phyloP scores from a whole-genome alignment of 2,797 vertebrate genomes.

The Phyllotis vaccarum region DNA sequence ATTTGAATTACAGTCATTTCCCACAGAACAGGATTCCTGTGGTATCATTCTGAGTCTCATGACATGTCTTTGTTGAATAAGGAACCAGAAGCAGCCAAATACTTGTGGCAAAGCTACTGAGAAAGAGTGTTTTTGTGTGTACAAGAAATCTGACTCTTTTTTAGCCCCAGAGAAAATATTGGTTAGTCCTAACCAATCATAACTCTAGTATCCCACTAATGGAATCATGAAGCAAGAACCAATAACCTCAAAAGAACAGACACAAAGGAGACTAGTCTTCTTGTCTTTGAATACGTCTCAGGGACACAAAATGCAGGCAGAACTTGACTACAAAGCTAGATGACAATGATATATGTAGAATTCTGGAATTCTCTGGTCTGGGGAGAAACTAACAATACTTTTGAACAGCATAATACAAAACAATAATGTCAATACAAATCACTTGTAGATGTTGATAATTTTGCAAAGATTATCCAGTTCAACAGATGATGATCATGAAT shows the following conservation, averaged over 20 bases:
- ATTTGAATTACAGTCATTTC: conserved; percentile 41
- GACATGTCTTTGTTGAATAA: conserved; percentile 40
- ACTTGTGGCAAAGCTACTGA: background rate
- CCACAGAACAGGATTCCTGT: conserved; percentile 13
- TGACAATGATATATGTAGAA: background rate
- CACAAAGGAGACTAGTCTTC: background rate
- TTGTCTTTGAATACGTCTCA: background rate
- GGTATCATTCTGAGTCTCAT: conserved; percentile 17
- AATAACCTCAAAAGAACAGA: background rate
- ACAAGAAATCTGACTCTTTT: background rate
- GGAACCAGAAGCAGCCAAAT: background rate
- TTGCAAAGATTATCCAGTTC: background rate
- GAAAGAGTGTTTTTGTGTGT: background rate
- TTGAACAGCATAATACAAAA: background rate
- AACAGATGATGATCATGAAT: background rate
- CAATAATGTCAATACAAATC: background rate
- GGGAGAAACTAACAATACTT: background rate
- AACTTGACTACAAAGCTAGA: background rate
- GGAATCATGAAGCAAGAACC: background rate
- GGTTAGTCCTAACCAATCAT: background rate
- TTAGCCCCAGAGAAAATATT: background rate
- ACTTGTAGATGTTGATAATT: background rate
- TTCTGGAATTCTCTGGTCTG: background rate
- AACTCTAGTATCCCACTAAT: background rate
- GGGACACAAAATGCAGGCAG: background rate